Evolutionary conservation across 2,113 vertebrate species (phyloP).

Genomic region (Picathartes gymnocephalus): DNA sequence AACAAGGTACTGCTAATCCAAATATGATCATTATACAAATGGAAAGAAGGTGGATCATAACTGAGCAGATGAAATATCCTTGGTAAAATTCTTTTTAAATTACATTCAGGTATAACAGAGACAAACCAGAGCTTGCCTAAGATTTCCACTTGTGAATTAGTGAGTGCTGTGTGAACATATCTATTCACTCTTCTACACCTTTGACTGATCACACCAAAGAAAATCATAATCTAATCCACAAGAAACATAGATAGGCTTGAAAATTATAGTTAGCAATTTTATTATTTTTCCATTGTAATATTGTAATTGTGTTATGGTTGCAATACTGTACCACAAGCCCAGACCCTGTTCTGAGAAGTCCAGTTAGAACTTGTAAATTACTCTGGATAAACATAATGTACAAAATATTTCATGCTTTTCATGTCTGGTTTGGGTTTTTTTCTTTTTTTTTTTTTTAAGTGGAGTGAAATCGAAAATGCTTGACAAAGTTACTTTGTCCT

Average conservation of each 20-base stretch:
- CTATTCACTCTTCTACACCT: neutral
- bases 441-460: neutral
- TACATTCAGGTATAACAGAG: neutral
- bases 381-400: neutral
- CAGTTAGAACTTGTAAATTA: neutral
- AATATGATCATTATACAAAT: neutral
- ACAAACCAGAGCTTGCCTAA: neutral
- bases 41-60: neutral
- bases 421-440: neutral
- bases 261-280: neutral
- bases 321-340: neutral
- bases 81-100: neutral
- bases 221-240: neutral
- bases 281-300: neutral
- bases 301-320: neutral
- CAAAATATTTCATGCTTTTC: neutral
- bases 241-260: neutral
- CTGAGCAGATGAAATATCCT: neutral
- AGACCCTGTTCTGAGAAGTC: neutral
- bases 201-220: neutral
- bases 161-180: neutral
- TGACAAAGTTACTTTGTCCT: neutral
- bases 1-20: neutral
- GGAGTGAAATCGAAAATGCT: neutral
- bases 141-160: neutral